phyloP scores from a whole-genome alignment of 2,888 invertebrate species.

The Polydesmus complanatus region DNA sequence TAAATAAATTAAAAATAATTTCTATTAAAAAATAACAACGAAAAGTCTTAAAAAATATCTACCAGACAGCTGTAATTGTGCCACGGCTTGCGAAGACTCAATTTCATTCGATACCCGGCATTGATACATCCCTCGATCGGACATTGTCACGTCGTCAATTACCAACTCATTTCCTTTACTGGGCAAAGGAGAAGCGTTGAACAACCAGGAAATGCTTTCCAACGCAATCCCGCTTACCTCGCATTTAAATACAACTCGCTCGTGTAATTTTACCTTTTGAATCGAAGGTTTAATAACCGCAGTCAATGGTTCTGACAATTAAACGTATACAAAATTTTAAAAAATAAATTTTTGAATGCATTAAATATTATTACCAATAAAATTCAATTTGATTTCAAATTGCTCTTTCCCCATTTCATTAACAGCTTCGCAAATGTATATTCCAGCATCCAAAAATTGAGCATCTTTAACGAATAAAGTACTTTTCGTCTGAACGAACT shows the following conservation, averaged over 20 bases:
- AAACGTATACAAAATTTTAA: neutral
- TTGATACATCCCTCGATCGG: conserved; percentile 52
- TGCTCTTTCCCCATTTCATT: conserved; percentile 86
- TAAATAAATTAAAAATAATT: neutral
- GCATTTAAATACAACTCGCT: conserved; percentile 73
- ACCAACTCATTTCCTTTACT: neutral
- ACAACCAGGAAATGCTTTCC: conserved; percentile 60
- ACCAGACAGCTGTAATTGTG: conserved; percentile 40
- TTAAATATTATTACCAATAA: conserved; percentile 3
- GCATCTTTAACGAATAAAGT: conserved; percentile 77
- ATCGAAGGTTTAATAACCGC: conserved; percentile 42
- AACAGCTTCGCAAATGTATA: conserved; percentile 84
- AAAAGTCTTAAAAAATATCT: conserved; percentile 8
- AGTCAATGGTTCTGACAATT: conserved; percentile 51
- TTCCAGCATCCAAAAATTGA: conserved; percentile 76
- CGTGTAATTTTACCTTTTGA: conserved; percentile 64
- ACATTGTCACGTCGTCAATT: conserved; percentile 40
- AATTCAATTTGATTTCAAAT: conserved; percentile 39
- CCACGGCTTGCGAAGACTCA: conserved; percentile 39
- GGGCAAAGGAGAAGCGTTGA: conserved; percentile 50
- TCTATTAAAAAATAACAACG: neutral
- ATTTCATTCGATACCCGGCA: conserved; percentile 41
- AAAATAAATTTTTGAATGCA: neutral
- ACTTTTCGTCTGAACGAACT: conserved; percentile 50
- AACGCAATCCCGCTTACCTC: conserved; percentile 72